Percentiles rank a stretch among this genome's conserved stretches.
Evolutionary conservation across 2,888 invertebrate species (phyloP).

Genomic region (Hyppa rectilinea): DNA sequence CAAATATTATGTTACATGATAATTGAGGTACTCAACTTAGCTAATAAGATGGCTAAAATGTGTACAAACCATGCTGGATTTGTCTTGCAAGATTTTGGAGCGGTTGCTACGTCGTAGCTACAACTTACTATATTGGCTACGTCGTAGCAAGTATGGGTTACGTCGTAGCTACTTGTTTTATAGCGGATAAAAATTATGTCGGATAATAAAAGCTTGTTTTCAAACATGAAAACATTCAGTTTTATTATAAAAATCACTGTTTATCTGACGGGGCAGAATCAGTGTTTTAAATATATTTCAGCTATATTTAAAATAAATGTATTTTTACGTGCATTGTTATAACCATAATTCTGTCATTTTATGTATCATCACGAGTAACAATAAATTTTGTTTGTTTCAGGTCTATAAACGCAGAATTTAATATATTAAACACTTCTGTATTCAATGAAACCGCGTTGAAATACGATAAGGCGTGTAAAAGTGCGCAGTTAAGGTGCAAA

Average conservation of each 20-base stretch:
- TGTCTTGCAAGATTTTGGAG: not conserved
- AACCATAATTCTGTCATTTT: not conserved
- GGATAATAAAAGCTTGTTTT: not conserved
- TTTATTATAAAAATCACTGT: not conserved
- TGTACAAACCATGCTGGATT: not conserved
- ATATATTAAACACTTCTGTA: slow-evolving; percentile 24
- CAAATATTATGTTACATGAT: not conserved
- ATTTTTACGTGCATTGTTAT: not conserved
- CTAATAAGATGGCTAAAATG: not conserved
- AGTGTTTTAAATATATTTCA: not conserved
- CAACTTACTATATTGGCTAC: not conserved
- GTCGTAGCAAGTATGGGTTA: too few species aligned
- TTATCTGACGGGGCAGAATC: not conserved
- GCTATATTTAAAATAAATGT: not conserved
- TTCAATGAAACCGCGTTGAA: slow-evolving; percentile 17
- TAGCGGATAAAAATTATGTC: not conserved
- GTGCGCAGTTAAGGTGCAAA: slow-evolving; percentile 52
- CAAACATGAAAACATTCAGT: not conserved
- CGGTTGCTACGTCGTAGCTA: not conserved
- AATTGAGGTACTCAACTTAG: not conserved
- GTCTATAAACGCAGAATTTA: slow-evolving; percentile 28
- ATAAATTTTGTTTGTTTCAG: slow-evolving; percentile 56
- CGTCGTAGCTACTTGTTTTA: slow-evolving; percentile 7
- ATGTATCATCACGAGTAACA: slow-evolving; percentile 34
- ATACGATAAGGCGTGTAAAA: slow-evolving; percentile 42